phyloP scores from a whole-genome alignment of 2,888 invertebrate species.

The Acanthosepion esculentum region DNA sequence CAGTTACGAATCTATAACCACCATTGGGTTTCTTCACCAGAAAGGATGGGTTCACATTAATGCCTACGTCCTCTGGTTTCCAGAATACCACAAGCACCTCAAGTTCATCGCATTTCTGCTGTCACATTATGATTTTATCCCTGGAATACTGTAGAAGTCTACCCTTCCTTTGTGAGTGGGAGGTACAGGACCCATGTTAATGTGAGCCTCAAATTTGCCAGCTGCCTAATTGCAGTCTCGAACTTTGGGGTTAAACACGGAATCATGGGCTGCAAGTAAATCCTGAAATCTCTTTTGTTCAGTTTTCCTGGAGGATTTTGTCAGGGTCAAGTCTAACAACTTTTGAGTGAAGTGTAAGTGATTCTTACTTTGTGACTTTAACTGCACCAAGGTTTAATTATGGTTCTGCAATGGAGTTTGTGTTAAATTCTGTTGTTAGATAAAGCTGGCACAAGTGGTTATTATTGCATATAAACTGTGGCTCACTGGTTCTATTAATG shows the following conservation, averaged over 20 bases:
- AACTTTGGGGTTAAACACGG: slow-evolving; percentile 51
- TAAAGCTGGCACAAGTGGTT: background rate
- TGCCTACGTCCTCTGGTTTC: no score
- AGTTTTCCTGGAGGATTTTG: background rate
- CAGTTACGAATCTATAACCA: no score
- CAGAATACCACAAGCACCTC: no score
- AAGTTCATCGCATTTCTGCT: no score
- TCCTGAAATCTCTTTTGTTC: background rate
- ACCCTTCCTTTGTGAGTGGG: slow-evolving; percentile 56
- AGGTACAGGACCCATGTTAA: slow-evolving; percentile 58
- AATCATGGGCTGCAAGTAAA: slow-evolving; percentile 50
- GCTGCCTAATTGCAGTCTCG: slow-evolving; percentile 55
- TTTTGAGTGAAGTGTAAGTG: background rate
- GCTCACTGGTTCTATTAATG: background rate
- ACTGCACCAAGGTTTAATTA: background rate
- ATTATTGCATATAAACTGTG: background rate
- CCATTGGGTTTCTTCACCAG: no score
- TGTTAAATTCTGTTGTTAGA: background rate
- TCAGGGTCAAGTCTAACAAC: background rate
- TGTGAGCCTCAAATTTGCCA: slow-evolving; percentile 54
- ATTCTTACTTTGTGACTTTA: background rate
- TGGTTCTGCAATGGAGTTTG: background rate
- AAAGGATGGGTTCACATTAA: no score
- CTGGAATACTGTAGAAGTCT: slow-evolving; percentile 50
- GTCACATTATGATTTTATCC: accelerated